Conservation (phyloP, 2,888 invertebrate species). For the Drosophila leonis region DNA sequence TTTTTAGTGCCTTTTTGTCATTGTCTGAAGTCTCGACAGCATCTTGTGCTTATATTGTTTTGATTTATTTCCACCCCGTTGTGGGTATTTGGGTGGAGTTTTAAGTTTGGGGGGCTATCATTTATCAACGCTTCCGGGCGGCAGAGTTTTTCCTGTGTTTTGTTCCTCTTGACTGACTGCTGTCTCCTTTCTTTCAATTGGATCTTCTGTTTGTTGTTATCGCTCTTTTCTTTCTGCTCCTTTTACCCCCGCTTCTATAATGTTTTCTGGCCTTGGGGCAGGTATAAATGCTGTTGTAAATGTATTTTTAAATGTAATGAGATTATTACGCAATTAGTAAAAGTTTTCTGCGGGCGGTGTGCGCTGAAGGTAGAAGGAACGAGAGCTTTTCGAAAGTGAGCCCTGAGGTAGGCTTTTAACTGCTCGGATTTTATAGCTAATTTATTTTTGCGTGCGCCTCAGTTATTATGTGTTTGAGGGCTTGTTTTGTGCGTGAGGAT, state of each 20-base stretch:
- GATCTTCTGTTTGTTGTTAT: constrained; percentile 5
- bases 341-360: constrained; percentile 59
- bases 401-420: constrained; percentile 66
- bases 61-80: constrained; percentile 70
- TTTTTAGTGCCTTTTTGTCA: constrained; percentile 66
- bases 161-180: constrained; percentile 44
- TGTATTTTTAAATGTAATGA: constrained; percentile 81
- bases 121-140: constrained; percentile 77
- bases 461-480: constrained; percentile 46
- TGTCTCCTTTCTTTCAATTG: constrained; percentile 36
- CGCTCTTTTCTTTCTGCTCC: neutral
- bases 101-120: constrained; percentile 47
- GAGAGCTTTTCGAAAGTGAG: constrained; percentile 13
- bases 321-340: constrained; percentile 80
- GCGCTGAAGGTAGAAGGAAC: neutral
- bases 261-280: constrained; percentile 61
- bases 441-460: constrained; percentile 59
- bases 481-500: neutral
- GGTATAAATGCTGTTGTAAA: constrained; percentile 78
- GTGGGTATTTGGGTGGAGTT: neutral
- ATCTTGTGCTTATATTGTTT: constrained; percentile 56
- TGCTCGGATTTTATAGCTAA: constrained; percentile 71
- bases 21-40: constrained; percentile 21
- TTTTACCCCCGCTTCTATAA: constrained; percentile 3
- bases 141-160: constrained; percentile 46